Conservation (phyloP, 92 coral and sea anemone genomes). For the Palythoa grandiflora region DNA sequence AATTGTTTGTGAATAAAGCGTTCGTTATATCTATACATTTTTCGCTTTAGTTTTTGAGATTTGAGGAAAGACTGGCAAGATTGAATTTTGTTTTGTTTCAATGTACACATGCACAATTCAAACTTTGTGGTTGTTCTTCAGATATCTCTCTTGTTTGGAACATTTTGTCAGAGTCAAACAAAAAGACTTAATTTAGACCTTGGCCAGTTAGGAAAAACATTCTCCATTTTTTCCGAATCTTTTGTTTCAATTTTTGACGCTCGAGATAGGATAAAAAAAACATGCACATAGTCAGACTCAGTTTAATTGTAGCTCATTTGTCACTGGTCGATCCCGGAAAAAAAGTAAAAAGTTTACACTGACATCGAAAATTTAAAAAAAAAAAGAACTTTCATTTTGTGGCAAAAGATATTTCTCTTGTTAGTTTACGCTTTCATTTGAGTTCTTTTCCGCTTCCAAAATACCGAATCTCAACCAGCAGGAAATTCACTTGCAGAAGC, state of each 20-base stretch:
- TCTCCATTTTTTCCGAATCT: neutral
- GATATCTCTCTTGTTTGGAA: neutral
- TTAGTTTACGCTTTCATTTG: neutral
- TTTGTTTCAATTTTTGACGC: neutral
- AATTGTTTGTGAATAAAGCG: neutral
- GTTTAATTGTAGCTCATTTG: neutral
- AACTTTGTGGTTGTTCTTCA: neutral
- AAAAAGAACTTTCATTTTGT: neutral
- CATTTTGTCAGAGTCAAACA: neutral
- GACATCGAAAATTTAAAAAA: neutral
- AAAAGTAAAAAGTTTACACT: neutral
- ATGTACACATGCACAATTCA: neutral
- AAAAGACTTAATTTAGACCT: no score
- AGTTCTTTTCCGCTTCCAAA: conserved; percentile 28
- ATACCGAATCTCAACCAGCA: conserved; percentile 4
- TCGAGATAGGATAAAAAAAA: neutral
- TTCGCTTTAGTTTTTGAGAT: neutral
- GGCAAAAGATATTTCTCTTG: no score
- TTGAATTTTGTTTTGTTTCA: neutral
- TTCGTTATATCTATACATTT: neutral
- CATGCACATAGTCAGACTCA: neutral
- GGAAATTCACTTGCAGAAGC: conserved; percentile 43
- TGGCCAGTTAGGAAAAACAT: neutral
- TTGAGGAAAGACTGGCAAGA: neutral
- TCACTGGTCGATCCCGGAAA: neutral